Percentiles rank a stretch among this genome's conserved stretches.
phyloP scores from a whole-genome alignment of 1,140 invertebrate species.

The Leucophenga varia region DNA sequence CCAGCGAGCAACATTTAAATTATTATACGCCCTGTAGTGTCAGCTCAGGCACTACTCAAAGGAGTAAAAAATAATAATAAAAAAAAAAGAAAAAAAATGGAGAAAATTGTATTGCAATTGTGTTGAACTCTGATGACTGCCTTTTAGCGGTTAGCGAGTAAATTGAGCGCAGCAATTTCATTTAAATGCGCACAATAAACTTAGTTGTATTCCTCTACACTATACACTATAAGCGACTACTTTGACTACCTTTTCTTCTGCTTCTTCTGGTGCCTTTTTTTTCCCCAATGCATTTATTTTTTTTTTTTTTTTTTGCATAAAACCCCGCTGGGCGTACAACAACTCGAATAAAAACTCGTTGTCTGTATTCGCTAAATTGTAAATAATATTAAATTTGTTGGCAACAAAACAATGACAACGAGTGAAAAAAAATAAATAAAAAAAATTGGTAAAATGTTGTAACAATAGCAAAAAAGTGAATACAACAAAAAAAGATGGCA shows the following conservation, averaged over 20 bases:
- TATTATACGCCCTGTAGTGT: no score
- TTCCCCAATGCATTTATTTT: no score
- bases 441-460: neutral
- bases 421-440: neutral
- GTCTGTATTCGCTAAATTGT: slow-evolving; percentile 39
- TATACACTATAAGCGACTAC: slow-evolving; percentile 38
- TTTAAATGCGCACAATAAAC: slow-evolving; percentile 54
- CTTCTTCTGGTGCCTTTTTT: no score
- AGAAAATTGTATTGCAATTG: no score
- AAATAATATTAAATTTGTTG: slow-evolving; percentile 47
- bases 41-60: no score
- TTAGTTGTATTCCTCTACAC: no score
- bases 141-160: slow-evolving; percentile 43
- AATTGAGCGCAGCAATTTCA: slow-evolving; percentile 53
- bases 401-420: slow-evolving; percentile 7
- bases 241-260: slow-evolving; percentile 1
- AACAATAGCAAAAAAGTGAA: neutral
- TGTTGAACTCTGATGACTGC: slow-evolving; percentile 2
- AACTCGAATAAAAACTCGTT: no score
- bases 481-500: neutral
- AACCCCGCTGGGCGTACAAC: no score
- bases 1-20: no score
- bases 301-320: no score
- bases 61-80: no score
- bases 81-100: no score